These are phyloP conservation scores for Xiphophorus maculatus DNA, from an alignment of 2,113 vertebrate genomes.

Conservation along the genomic window DNA sequence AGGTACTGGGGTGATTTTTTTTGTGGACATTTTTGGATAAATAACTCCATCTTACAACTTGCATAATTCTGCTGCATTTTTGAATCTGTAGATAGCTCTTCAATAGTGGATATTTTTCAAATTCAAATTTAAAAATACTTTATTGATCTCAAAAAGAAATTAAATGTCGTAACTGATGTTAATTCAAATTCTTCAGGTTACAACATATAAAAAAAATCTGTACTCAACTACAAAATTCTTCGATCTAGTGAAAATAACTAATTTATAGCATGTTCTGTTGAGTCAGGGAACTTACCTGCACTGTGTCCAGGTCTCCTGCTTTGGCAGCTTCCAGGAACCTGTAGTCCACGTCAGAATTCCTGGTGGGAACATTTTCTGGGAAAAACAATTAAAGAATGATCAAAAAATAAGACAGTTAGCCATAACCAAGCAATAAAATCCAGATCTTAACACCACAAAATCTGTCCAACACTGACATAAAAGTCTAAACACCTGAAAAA, in stretches of 20 bases:
- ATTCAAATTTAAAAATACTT: neutral
- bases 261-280: neutral
- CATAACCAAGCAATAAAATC: too few species aligned
- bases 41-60: neutral
- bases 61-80: neutral
- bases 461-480: neutral
- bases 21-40: neutral
- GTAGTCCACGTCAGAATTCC: slow-evolving; percentile 97
- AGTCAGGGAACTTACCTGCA: slow-evolving; percentile 83
- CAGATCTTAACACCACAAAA: neutral
- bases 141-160: too few species aligned
- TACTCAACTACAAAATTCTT: too few species aligned
- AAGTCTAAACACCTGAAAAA: neutral
- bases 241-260: too few species aligned
- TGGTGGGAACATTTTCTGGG: slow-evolving; percentile 92
- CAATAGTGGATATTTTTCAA: neutral
- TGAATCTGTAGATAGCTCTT: neutral
- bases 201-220: too few species aligned
- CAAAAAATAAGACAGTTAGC: neutral
- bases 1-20: too few species aligned
- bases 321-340: slow-evolving; percentile 96
- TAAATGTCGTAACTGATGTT: too few species aligned
- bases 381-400: neutral
- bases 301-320: slow-evolving; percentile 97
- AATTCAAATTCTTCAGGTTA: too few species aligned